Evolutionary conservation across 2,797 vertebrate species (phyloP), one percentile per base, ranked within the genome.

Genomic region (Delichon dasypus): DNA sequence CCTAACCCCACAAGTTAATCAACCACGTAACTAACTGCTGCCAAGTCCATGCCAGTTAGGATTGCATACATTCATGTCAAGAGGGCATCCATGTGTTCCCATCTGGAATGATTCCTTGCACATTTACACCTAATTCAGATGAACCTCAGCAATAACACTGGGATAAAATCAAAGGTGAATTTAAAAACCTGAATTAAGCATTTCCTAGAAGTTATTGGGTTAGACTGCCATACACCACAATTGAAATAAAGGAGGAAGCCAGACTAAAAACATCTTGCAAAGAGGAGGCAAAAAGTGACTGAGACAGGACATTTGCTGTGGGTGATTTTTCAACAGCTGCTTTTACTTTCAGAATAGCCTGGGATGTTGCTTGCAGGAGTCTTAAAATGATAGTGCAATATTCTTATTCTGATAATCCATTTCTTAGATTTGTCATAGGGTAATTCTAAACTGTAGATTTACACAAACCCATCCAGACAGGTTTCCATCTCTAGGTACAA

Each of bases 1-100:
- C 58, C 70, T 70, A 91, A 70, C 23, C 65, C 74, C 58, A 73
- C 55, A 72, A 88, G 40, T 85, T 95, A 91, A 89, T 89, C 81
- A 92, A 2, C 54, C 72, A 78, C 1, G 0, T 62, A 85, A 88
- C 27, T 68, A 74, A 58, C 68, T 74, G 70, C 85, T 89, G 68
- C 75, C 68, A 92, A 74, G 32, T 54, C 66, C 58, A 21, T 75
- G 55, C 62, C 78, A 30, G 22, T 78, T 88, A 88, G 68, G 55
- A 78, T 16, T 92, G 36, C 44, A 55, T 11, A 50, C 18, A 13
- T 68, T 84, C 77, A 22, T 38, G 27, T 74, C 54, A 71, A 54
- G 57, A 57, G 26, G 40, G 15, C 62, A 54, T 50, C 76, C 47
- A 0, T 38, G 36, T 83, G 53, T 51, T 88, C 47, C 72, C 40